Conservation (phyloP, 2,888 invertebrate genomes). For the Nemapogon koenigi region DNA sequence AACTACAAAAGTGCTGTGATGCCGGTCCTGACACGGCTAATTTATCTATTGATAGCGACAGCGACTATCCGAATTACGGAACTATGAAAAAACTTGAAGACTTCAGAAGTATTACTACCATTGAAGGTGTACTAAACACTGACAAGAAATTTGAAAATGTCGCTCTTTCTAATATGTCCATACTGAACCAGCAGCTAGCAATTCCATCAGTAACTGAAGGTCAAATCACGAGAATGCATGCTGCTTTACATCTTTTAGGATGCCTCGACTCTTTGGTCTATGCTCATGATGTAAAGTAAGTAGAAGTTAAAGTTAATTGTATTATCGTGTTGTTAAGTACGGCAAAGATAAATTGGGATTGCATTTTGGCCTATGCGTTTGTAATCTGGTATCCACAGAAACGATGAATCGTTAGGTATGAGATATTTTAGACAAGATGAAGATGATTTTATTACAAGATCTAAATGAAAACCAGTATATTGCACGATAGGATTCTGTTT, state of each 20-base stretch:
- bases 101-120: conserved; percentile 41
- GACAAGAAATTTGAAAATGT: conserved; percentile 32
- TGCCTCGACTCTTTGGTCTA: conserved; percentile 88
- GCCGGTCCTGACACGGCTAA: conserved; percentile 18
- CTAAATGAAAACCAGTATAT: too few relatives aligned
- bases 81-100: conserved; percentile 48
- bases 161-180: conserved; percentile 58
- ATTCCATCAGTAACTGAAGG: conserved; percentile 75
- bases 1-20: conserved; percentile 44
- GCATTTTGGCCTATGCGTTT: too few relatives aligned
- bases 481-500: too few relatives aligned
- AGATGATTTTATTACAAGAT: too few relatives aligned
- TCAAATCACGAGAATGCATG: conserved; percentile 81
- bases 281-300: conserved; percentile 74
- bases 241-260: conserved; percentile 88
- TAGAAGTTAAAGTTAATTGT: conserved; percentile 9
- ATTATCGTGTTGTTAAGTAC: too few relatives aligned
- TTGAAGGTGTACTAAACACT: conserved; percentile 30
- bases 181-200: conserved; percentile 82
- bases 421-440: too few relatives aligned
- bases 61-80: conserved; percentile 48
- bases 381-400: too few relatives aligned
- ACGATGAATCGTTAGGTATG: too few relatives aligned
- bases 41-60: conserved; percentile 30
- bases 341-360: too few relatives aligned